Conservation (phyloP, 2,888 invertebrate species). For the Papilio elwesi region DNA sequence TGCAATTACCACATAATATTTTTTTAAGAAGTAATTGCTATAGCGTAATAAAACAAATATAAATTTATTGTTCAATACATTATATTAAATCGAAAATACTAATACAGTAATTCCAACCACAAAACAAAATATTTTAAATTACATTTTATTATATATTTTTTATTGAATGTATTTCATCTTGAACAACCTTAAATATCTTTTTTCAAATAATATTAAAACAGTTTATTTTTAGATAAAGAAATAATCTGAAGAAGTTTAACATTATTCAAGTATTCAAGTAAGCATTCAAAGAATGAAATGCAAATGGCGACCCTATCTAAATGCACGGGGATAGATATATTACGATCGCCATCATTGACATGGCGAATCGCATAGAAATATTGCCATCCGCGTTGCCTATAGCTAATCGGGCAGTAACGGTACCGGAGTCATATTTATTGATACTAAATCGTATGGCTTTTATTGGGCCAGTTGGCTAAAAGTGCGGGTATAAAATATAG, state of each 20-base stretch:
- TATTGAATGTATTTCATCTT: too few species aligned
- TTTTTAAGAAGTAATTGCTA: too few species aligned
- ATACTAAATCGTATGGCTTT: constrained; percentile 74
- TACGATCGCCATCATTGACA: constrained; percentile 52
- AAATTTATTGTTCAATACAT: too few species aligned
- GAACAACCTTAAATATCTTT: neutral
- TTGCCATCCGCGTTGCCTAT: constrained; percentile 50
- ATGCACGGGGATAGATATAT: constrained; percentile 61
- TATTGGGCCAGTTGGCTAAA: constrained; percentile 69
- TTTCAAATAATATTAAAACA: neutral
- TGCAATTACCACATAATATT: too few species aligned
- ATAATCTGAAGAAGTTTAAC: neutral
- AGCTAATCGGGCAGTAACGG: constrained; percentile 69
- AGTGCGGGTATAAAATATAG: constrained; percentile 58
- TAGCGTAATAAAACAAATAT: too few species aligned
- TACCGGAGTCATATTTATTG: constrained; percentile 71
- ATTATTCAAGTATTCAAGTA: constrained; percentile 23
- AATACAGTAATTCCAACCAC: too few species aligned
- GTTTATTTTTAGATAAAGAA: neutral
- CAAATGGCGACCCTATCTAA: constrained; percentile 41
- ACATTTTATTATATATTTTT: too few species aligned
- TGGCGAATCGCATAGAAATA: constrained; percentile 50
- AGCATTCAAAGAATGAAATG: constrained; percentile 26
- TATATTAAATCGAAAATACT: too few species aligned
- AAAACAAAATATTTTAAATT: too few species aligned